Percentiles rank a stretch among this genome's conserved stretches.
phyloP scores from a whole-genome alignment of 1,140 invertebrate species.

The Littorina saxatilis region DNA sequence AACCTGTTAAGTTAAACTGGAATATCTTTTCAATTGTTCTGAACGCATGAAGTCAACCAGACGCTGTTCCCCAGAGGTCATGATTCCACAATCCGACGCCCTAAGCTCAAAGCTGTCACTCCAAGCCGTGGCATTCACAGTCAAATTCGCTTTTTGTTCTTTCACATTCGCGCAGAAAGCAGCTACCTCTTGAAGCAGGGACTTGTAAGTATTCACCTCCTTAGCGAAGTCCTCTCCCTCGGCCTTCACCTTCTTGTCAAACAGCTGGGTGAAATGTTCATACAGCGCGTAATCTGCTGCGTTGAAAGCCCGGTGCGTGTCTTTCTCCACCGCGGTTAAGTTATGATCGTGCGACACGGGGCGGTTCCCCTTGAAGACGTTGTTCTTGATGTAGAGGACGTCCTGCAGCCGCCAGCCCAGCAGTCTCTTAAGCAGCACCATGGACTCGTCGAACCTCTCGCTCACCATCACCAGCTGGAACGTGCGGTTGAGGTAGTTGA shows the following conservation, averaged over 20 bases:
- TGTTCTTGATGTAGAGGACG: slow-evolving; percentile 64
- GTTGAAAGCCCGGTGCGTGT: background rate
- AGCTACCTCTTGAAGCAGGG: background rate
- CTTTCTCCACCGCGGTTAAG: background rate
- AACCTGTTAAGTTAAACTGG: background rate
- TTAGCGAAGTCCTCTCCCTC: background rate
- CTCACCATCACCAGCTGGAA: slow-evolving; percentile 79
- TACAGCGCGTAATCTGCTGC: background rate
- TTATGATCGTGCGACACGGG: background rate
- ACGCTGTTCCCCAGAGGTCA: background rate
- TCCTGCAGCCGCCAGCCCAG: slow-evolving; percentile 77
- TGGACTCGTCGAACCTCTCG: slow-evolving; percentile 78
- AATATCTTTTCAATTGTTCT: background rate
- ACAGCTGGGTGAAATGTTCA: background rate
- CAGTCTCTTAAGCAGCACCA: slow-evolving; percentile 76
- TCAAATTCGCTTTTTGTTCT: background rate
- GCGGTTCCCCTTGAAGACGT: background rate
- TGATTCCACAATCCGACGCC: background rate
- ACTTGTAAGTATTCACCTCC: background rate
- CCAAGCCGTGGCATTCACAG: background rate
- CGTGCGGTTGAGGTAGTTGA: slow-evolving; percentile 44
- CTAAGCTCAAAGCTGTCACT: background rate
- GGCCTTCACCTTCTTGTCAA: background rate
- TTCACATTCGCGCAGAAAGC: background rate
- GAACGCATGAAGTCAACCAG: background rate